Base-by-base conservation (phyloP, 2,888 invertebrate genomes). In the Drosophila kuntzei region DNA sequence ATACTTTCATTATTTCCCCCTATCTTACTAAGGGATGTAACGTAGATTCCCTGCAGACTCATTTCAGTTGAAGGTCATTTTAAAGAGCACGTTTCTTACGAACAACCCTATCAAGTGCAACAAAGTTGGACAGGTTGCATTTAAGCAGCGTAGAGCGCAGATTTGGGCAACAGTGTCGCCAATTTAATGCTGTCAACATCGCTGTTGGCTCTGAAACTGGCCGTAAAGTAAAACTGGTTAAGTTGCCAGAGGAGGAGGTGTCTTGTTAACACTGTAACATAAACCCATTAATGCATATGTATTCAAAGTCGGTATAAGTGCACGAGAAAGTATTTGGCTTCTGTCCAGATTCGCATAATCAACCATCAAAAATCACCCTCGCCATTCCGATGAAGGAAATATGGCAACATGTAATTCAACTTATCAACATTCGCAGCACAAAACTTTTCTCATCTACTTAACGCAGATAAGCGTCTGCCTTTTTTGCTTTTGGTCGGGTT, bases 361-460 rank as follows among this genome's bases (percentile, higher is more conserved):
- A 54, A 47, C 18, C n/a, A 25, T 6, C 32, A 16, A 9, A 5
- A 5, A 9, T 37, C 51, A 14, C 12, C 41, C 37, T 11, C 12
- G 14, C 37, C 61, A 47, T 62, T 55, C 22, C 55, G 70, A 70
- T 72, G 80, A 39, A 67, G 60, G 67, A 87, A 71, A 76, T 88
- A 88, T 88, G 74, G 62, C 63, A 70, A 58, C 77, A 47, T 77
- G 83, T 86, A 76, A 88, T 78, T 87, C 88, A 87, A 82, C 67
- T 86, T 89, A 89, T 86, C 86, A 89, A 77, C 88, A 80, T 65
- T 63, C 44, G 62, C 69, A 78, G 78, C 86, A 79, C 63, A 79
- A 87, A 87, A 87, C 88, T 87, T 87, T 87, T 87, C 89, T 88
- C 86, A 87, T 87, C 89, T 87, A 86, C 86, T 89, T 86, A 89